Conservation (phyloP, 92 coral and sea anemone species). For the Zoanthus gigantus region DNA sequence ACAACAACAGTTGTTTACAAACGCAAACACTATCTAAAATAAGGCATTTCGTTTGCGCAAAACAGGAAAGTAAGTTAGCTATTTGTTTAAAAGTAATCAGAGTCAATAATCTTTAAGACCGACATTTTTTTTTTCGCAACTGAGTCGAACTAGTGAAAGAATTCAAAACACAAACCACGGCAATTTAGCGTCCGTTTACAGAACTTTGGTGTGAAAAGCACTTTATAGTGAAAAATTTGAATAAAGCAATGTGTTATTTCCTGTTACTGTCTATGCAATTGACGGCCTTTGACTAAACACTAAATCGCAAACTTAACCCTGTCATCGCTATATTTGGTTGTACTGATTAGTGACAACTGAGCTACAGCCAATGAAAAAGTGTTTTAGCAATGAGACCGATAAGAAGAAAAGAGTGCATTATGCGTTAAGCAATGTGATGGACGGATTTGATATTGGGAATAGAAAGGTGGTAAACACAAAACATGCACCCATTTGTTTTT, state of each 20-base stretch:
- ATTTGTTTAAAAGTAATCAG: conserved; percentile 35
- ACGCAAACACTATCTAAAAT: not conserved
- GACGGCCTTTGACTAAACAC: conserved; percentile 43
- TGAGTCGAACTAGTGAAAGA: not conserved
- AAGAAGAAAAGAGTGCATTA: conserved; percentile 51
- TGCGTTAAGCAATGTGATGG: conserved; percentile 30
- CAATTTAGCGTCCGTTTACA: not conserved
- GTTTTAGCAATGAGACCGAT: conserved; percentile 43
- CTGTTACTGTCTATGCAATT: conserved; percentile 37
- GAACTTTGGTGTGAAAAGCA: conserved; percentile 19
- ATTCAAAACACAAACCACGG: not conserved
- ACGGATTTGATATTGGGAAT: conserved; percentile 47
- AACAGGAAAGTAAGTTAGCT: conserved; percentile 24
- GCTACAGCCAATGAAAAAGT: conserved; percentile 38
- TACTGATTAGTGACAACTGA: conserved; percentile 29
- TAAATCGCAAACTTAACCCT: conserved; percentile 34
- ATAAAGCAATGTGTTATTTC: conserved; percentile 35
- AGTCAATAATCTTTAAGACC: not conserved
- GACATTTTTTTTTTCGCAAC: not conserved
- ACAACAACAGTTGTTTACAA: not conserved
- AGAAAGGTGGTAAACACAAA: not conserved
- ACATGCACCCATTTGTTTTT: not conserved
- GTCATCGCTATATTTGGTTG: conserved; percentile 47
- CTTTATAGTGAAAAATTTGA: conserved; percentile 20
- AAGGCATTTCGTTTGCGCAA: conserved; percentile 12